A percentile compares a stretch with the other conserved stretches of the same genome.
These are phyloP conservation scores for Probosciger aterrimus DNA, from an alignment of 2,113 vertebrate species.

Conservation along the genomic window DNA sequence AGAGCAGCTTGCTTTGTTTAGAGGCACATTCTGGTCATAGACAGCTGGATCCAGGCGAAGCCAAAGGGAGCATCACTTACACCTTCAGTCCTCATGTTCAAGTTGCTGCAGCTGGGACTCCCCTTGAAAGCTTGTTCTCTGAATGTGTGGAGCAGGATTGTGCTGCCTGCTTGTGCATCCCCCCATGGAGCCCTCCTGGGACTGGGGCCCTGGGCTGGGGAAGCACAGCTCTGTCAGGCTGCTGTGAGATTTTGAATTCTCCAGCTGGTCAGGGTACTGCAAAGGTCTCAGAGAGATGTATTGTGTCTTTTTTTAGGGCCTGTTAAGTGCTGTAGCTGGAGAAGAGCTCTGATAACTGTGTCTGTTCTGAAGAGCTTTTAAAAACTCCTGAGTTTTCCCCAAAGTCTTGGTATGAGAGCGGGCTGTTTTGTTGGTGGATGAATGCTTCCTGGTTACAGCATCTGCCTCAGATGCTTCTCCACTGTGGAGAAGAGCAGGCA, in stretches of 20 bases:
- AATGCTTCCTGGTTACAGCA: background rate
- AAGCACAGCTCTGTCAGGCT: background rate
- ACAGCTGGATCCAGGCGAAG: background rate
- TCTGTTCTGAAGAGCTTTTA: background rate
- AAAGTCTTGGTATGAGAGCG: background rate
- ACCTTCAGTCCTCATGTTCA: background rate
- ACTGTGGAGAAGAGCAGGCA: background rate
- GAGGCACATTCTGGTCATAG: background rate
- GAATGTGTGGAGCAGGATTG: accelerated
- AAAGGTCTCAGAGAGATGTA: background rate
- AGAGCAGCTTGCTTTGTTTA: background rate
- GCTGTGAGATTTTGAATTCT: constrained; percentile 19
- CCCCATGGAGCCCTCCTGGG: background rate
- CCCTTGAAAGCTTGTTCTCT: background rate
- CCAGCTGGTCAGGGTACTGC: constrained; percentile 1
- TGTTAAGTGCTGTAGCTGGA: constrained; percentile 27
- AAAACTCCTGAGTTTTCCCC: background rate
- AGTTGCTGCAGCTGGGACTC: background rate
- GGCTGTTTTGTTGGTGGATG: background rate
- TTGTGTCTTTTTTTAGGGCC: constrained; percentile 41
- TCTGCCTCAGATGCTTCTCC: background rate
- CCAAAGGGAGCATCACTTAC: background rate
- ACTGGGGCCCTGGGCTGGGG: background rate
- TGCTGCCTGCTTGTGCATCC: background rate
- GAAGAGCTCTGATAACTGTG: background rate